Conservation (phyloP, 1,140 invertebrate species). For the Cydia fagiglandana region DNA sequence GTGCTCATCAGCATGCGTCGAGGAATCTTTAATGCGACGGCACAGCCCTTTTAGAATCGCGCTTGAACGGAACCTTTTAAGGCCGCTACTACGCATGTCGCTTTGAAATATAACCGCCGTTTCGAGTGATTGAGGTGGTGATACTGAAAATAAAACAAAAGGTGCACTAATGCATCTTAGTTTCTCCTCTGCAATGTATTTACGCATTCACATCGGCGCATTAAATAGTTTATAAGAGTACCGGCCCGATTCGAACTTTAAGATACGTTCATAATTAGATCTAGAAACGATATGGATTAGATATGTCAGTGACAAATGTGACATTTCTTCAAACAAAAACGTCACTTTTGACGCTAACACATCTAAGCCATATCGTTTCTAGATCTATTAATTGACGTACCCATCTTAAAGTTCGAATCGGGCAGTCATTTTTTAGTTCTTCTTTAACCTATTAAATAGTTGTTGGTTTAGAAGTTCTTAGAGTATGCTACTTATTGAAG, state of each 20-base stretch:
- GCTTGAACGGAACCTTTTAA: constrained; percentile 42
- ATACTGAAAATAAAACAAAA: constrained; percentile 34
- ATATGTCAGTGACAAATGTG: too few relatives aligned
- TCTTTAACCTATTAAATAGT: background rate
- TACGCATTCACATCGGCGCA: background rate
- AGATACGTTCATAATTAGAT: too few relatives aligned
- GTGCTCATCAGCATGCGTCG: constrained; percentile 48
- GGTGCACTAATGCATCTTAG: constrained; percentile 27
- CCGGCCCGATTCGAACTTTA: too few relatives aligned
- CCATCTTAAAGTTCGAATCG: too few relatives aligned
- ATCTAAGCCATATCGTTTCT: too few relatives aligned
- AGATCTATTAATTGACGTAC: too few relatives aligned
- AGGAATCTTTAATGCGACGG: constrained; percentile 41
- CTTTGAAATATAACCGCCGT: constrained; percentile 39
- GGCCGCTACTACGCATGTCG: constrained; percentile 43
- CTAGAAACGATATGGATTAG: too few relatives aligned
- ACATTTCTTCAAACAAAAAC: too few relatives aligned
- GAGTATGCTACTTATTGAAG: background rate
- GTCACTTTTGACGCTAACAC: too few relatives aligned
- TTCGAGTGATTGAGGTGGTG: constrained; percentile 40
- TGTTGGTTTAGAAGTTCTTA: background rate
- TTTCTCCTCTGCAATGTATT: background rate
- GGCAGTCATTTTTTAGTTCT: background rate
- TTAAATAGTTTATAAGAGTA: background rate
- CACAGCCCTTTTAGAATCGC: constrained; percentile 43